phyloP scores from a whole-genome alignment of 2,113 vertebrate genomes.

The Collichthys lucidus region DNA sequence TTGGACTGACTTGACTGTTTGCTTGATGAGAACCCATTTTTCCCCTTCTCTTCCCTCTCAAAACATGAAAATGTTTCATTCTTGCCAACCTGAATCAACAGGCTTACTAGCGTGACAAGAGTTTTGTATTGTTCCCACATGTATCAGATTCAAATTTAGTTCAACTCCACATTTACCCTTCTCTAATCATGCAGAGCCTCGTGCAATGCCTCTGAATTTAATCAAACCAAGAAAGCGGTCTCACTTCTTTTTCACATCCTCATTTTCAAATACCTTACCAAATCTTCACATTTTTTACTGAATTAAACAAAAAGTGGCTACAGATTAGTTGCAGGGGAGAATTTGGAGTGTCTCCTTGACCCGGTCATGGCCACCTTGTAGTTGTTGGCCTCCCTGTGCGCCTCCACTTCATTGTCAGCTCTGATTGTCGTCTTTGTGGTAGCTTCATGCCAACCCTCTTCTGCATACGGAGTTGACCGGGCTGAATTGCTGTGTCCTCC shows the following conservation, averaged over 20 bases:
- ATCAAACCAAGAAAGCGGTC: neutral
- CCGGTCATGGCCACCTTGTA: conserved; percentile 79
- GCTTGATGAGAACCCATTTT: neutral
- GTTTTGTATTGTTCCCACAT: neutral
- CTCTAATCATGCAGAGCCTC: neutral
- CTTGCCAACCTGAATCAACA: neutral
- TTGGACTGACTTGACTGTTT: neutral
- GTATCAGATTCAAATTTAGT: neutral
- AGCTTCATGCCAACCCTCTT: conserved; percentile 84
- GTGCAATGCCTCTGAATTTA: neutral
- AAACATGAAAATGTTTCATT: neutral
- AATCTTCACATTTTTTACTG: no score
- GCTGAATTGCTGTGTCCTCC: conserved; percentile 61
- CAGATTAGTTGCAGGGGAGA: neutral
- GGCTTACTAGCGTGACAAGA: neutral
- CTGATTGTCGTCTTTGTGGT: conserved; percentile 84
- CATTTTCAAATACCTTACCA: neutral
- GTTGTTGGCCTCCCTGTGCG: conserved; percentile 89
- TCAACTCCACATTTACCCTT: neutral
- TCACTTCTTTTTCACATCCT: no score
- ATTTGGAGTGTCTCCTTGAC: neutral
- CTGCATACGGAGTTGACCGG: conserved; percentile 57
- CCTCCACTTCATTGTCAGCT: conserved; percentile 88
- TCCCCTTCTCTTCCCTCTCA: neutral
- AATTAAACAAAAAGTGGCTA: neutral